Conservation (phyloP, 2,888 invertebrate genomes). For the Pseudococcus longispinus region DNA sequence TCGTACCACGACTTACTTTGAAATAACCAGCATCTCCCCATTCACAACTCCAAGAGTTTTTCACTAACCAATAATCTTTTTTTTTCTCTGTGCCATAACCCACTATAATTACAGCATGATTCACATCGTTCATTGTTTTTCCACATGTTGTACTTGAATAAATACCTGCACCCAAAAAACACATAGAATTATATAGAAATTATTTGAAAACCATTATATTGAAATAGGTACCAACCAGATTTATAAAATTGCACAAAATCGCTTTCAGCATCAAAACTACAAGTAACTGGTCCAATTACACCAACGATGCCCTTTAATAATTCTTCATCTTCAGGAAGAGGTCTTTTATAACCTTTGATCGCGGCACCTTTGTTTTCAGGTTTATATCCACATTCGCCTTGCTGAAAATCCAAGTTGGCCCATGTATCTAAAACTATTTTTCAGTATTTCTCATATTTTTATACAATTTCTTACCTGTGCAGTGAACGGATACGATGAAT, state of each 20-base stretch:
- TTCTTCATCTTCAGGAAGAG: not conserved
- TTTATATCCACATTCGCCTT: not conserved
- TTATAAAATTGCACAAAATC: not conserved
- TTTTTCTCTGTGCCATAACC: not conserved
- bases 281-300: not conserved
- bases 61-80: not conserved
- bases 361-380: not conserved
- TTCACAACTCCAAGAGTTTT: not conserved
- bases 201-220: too few relatives aligned
- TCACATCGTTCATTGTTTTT: not conserved
- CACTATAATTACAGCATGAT: not conserved
- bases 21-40: not conserved
- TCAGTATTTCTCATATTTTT: too few relatives aligned
- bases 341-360: not conserved
- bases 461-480: not conserved
- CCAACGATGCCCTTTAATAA: not conserved
- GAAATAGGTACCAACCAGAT: not conserved
- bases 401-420: not conserved
- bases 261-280: not conserved
- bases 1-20: not conserved
- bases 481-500: not conserved
- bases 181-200: not conserved
- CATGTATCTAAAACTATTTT: too few relatives aligned
- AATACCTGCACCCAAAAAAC: not conserved
- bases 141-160: not conserved